Conservation (phyloP, 2,888 invertebrate genomes). For the Apamea crenata region DNA sequence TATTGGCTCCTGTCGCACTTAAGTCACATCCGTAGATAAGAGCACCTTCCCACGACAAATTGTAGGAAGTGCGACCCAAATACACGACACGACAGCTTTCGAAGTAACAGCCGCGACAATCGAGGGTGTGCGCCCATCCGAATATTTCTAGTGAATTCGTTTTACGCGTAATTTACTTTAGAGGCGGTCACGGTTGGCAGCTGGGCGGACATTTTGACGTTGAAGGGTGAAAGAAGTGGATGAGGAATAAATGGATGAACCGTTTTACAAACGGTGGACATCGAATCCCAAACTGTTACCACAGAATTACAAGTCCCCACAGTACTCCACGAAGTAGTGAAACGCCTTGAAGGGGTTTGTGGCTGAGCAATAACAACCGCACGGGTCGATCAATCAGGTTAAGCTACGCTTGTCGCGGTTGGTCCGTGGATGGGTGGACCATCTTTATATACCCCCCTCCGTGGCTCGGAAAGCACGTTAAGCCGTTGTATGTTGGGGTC, state of each 20-base stretch:
- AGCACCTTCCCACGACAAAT: slow-evolving; percentile 79
- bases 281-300: neutral
- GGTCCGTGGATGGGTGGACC: no score
- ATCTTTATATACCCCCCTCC: no score
- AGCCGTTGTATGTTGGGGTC: no score
- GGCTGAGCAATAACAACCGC: no score
- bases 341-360: neutral
- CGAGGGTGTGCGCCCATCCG: slow-evolving; percentile 67
- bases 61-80: slow-evolving; percentile 79
- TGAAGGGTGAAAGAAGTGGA: neutral
- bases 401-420: no score
- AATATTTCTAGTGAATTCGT: slow-evolving; percentile 56
- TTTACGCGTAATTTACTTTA: slow-evolving; percentile 44
- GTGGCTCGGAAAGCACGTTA: no score
- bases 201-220: slow-evolving; percentile 5
- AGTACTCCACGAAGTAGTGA: neutral
- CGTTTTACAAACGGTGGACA: neutral
- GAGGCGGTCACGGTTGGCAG: slow-evolving; percentile 23
- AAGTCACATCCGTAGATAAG: slow-evolving; percentile 58
- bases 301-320: neutral
- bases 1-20: slow-evolving; percentile 40
- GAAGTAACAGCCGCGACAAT: slow-evolving; percentile 36
- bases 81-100: slow-evolving; percentile 56
- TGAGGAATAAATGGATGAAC: neutral
- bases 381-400: no score